These are phyloP conservation scores for Engystomops pustulosus DNA, from an alignment of 2,113 vertebrate species.

Conservation along the genomic window DNA sequence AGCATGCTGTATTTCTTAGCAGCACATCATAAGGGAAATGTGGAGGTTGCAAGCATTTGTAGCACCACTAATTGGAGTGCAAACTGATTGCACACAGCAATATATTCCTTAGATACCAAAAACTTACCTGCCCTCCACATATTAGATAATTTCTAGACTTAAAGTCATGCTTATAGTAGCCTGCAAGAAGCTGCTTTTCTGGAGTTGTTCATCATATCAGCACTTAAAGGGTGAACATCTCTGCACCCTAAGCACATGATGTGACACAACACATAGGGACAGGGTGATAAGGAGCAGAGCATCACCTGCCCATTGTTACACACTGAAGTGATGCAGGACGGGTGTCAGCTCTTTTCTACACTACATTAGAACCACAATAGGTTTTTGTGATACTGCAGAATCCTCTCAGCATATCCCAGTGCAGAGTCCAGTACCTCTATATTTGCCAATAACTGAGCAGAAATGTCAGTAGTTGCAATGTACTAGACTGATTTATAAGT, in stretches of 20 bases:
- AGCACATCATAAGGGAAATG: slow-evolving; percentile 17
- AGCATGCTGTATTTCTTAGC: slow-evolving; percentile 35
- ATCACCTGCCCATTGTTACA: slow-evolving; percentile 27
- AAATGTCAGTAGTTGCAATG: not conserved
- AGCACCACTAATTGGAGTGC: not conserved
- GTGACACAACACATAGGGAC: slow-evolving; percentile 10
- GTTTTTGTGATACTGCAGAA: slow-evolving; percentile 27
- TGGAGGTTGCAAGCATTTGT: not conserved
- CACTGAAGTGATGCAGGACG: not conserved
- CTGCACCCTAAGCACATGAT: not conserved
- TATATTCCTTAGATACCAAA: not conserved
- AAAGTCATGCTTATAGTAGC: not conserved
- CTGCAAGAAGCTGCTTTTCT: not conserved
- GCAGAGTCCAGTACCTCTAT: not conserved
- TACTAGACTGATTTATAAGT: not conserved
- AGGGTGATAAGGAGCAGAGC: slow-evolving; percentile 33
- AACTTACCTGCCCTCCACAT: not conserved
- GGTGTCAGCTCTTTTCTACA: slow-evolving; percentile 12
- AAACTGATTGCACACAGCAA: not conserved
- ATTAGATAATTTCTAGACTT: not conserved
- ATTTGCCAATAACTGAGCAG: not conserved
- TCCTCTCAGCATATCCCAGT: not conserved
- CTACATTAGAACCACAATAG: not conserved
- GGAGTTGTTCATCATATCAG: not conserved
- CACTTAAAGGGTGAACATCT: not conserved